Conservation (phyloP, 2,113 vertebrate species). For the Sinocyclocheilus grahami region DNA sequence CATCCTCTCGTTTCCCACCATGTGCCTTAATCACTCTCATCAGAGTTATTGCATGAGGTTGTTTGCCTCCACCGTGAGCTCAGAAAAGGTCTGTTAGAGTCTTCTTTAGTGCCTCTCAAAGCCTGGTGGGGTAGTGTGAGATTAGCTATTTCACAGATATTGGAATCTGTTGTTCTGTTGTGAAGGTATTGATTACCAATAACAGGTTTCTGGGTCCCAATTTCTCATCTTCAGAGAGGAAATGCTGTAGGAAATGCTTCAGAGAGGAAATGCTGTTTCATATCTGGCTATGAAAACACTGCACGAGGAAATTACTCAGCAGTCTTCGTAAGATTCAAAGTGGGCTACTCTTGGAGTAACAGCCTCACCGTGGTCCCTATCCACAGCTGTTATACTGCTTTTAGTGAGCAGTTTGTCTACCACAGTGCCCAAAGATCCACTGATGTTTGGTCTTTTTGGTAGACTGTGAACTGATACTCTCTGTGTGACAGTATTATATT, state of each 20-base stretch:
- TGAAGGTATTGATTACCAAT: constrained; percentile 66
- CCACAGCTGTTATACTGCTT: neutral
- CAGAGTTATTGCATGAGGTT: constrained; percentile 64
- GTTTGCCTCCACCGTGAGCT: constrained; percentile 59
- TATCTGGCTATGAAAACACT: neutral
- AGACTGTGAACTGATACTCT: neutral
- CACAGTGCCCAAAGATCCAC: too few relatives aligned
- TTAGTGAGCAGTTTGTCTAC: too few relatives aligned
- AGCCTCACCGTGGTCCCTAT: neutral
- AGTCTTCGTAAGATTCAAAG: neutral
- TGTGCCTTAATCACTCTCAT: constrained; percentile 71
- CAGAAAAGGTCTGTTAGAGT: constrained; percentile 46
- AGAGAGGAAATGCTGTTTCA: neutral
- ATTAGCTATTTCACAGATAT: constrained; percentile 42
- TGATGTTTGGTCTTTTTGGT: neutral
- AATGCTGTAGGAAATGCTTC: constrained; percentile 28
- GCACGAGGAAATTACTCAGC: neutral
- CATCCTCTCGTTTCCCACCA: constrained; percentile 69
- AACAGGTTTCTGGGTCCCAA: constrained; percentile 43
- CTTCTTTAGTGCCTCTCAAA: constrained; percentile 23
- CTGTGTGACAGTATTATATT: neutral
- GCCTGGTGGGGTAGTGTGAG: constrained; percentile 29
- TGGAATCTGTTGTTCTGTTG: constrained; percentile 57
- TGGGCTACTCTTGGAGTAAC: neutral
- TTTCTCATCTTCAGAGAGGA: constrained; percentile 39